Percentiles rank a stretch among this genome's conserved stretches.
These are phyloP conservation scores for Branchipolynoe longqiensis DNA, from an alignment of 2,888 invertebrate species.

Conservation along the genomic window DNA sequence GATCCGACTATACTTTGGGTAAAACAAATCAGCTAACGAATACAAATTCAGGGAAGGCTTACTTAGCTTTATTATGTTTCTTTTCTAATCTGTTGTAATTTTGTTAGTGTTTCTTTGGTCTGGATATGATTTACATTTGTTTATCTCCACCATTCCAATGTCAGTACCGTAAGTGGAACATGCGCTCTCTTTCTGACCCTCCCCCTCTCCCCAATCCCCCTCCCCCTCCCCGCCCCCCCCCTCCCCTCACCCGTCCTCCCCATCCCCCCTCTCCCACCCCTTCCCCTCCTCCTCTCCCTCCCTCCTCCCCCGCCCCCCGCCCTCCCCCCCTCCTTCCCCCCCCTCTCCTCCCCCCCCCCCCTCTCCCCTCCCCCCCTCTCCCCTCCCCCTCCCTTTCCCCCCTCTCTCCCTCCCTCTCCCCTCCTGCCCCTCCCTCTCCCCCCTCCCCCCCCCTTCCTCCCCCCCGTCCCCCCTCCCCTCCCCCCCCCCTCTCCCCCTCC, in stretches of 20 bases:
- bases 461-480: not conserved
- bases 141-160: too few species aligned
- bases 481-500: not conserved
- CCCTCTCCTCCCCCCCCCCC: not conserved
- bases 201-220: not conserved
- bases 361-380: not conserved
- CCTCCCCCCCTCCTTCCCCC: not conserved
- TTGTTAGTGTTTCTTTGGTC: too few species aligned
- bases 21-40: too few species aligned
- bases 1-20: too few species aligned
- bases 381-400: not conserved
- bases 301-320: not conserved
- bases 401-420: not conserved
- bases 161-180: too few species aligned
- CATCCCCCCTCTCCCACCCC: not conserved
- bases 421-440: not conserved
- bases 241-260: constrained; percentile 7
- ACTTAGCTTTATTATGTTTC: too few species aligned
- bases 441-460: not conserved
- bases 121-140: too few species aligned
- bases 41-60: too few species aligned
- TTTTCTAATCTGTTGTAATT: too few species aligned
- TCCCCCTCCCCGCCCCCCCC: not conserved
- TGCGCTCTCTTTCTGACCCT: not conserved
- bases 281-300: not conserved